Conservation (phyloP, 2,113 vertebrate genomes). For the Gasterosteus aculeatus region DNA sequence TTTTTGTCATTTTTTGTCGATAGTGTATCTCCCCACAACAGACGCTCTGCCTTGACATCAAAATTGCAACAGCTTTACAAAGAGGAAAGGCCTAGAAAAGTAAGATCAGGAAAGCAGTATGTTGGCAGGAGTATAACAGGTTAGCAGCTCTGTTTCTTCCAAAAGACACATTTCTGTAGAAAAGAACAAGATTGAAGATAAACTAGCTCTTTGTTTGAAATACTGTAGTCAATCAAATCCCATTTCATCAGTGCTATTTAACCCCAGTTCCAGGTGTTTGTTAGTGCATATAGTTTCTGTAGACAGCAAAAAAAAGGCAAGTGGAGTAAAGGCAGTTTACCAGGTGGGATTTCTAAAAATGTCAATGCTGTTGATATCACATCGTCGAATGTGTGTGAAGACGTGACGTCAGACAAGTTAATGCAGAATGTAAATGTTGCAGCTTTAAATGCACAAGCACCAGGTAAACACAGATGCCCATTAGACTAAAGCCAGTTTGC, state of each 20-base stretch:
- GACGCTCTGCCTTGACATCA: slow-evolving; percentile 75
- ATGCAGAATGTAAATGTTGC: slow-evolving; percentile 26
- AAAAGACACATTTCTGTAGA: slow-evolving; percentile 63
- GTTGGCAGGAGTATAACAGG: slow-evolving; percentile 53
- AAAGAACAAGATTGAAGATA: slow-evolving; percentile 59
- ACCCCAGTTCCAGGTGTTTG: slow-evolving; percentile 43
- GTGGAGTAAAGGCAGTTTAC: slow-evolving; percentile 63
- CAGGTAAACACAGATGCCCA: slow-evolving; percentile 42
- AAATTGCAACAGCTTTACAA: slow-evolving; percentile 87
- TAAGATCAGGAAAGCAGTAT: slow-evolving; percentile 63
- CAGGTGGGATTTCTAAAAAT: slow-evolving; percentile 27
- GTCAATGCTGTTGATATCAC: neutral
- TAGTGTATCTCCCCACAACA: slow-evolving; percentile 65
- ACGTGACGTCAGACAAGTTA: slow-evolving; percentile 14
- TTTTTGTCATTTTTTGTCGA: slow-evolving; percentile 66
- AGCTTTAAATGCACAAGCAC: slow-evolving; percentile 50
- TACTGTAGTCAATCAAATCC: slow-evolving; percentile 36
- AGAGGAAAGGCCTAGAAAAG: slow-evolving; percentile 82
- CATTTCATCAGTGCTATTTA: slow-evolving; percentile 33
- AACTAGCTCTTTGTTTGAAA: slow-evolving; percentile 49
- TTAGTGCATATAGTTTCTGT: slow-evolving; percentile 56
- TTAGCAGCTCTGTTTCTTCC: slow-evolving; percentile 55
- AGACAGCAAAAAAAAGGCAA: slow-evolving; percentile 55
- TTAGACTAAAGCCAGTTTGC: slow-evolving; percentile 51
- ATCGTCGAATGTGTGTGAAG: slow-evolving; percentile 34